These are phyloP conservation scores for Ectobius pallidus DNA, from an alignment of 2,888 invertebrate species.

Conservation along the genomic window DNA sequence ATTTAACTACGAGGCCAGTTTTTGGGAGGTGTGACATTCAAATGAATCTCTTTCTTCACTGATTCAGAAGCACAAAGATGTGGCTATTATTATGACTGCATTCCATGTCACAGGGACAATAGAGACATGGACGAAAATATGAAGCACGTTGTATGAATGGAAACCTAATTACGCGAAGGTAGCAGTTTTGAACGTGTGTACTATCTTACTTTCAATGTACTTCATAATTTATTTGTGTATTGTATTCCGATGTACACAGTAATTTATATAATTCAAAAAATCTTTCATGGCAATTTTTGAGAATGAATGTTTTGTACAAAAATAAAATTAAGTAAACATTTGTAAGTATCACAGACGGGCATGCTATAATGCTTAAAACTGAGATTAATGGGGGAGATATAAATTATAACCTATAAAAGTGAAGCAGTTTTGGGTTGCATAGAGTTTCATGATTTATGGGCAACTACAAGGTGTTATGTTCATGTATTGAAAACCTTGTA, in stretches of 20 bases:
- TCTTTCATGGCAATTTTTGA: neutral
- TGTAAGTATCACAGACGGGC: too few relatives aligned
- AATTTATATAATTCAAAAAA: neutral
- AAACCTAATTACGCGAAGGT: neutral
- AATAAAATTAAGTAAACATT: neutral
- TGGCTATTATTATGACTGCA: neutral
- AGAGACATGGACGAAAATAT: neutral
- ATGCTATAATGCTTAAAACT: too few relatives aligned
- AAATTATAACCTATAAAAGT: neutral
- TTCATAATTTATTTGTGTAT: neutral
- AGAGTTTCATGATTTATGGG: neutral
- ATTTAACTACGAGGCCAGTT: too few relatives aligned
- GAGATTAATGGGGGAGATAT: too few relatives aligned
- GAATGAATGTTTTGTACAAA: neutral
- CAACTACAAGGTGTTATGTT: too few relatives aligned
- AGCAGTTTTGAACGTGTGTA: neutral
- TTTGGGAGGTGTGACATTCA: neutral
- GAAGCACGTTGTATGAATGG: neutral
- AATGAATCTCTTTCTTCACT: conserved; percentile 4
- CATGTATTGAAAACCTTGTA: too few relatives aligned
- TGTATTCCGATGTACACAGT: neutral
- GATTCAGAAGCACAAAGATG: neutral
- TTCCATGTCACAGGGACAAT: neutral
- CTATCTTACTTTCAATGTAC: neutral
- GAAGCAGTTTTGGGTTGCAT: neutral